phyloP scores from a whole-genome alignment of 2,797 vertebrate species.

The Crocidura indochinensis region DNA sequence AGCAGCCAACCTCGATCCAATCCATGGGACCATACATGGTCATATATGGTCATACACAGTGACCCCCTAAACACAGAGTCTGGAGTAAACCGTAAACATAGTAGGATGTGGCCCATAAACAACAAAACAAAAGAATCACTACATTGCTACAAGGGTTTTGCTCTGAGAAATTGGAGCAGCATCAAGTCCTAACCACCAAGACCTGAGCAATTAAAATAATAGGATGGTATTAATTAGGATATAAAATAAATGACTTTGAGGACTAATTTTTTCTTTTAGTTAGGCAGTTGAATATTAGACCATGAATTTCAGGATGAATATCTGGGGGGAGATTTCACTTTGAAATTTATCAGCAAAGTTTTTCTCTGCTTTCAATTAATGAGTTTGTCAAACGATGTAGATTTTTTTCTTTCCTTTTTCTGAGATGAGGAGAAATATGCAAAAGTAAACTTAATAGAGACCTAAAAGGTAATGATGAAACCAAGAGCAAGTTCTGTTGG shows the following conservation, averaged over 20 bases:
- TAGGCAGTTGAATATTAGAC: not conserved
- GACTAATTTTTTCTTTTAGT: not conserved
- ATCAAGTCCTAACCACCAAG: too few relatives aligned
- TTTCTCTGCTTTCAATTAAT: not conserved
- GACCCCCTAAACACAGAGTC: too few relatives aligned
- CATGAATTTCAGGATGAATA: not conserved
- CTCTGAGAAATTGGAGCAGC: not conserved
- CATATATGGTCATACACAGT: too few relatives aligned
- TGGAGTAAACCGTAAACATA: too few relatives aligned
- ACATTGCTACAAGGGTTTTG: not conserved
- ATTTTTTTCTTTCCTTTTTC: not conserved
- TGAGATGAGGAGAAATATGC: not conserved
- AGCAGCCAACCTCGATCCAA: too few relatives aligned
- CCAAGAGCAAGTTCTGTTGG: not conserved
- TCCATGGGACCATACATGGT: too few relatives aligned
- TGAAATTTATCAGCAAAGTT: not conserved
- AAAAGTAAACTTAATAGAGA: not conserved
- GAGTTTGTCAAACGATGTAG: not conserved
- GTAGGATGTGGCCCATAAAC: too few relatives aligned
- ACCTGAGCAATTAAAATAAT: not conserved
- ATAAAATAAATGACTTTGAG: constrained; percentile 20
- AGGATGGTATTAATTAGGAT: not conserved
- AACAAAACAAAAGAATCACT: too few relatives aligned
- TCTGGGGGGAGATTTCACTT: not conserved
- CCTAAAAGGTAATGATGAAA: not conserved